phyloP scores from a whole-genome alignment of 1,140 invertebrate genomes.

The Drosophila busckii region DNA sequence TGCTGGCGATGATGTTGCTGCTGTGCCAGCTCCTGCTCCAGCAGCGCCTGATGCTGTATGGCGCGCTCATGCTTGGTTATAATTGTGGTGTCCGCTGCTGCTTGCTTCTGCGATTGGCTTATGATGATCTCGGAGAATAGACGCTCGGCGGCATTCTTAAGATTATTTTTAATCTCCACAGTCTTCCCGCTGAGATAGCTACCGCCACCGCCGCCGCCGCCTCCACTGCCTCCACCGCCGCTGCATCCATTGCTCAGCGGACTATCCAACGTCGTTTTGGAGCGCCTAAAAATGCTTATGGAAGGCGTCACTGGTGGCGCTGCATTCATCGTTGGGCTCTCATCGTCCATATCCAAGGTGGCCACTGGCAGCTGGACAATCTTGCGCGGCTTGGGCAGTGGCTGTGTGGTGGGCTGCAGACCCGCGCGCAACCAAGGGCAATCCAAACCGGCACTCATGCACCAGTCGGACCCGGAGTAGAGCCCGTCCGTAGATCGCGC shows the following conservation, averaged over 20 bases:
- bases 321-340: constrained; percentile 15
- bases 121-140: constrained; percentile 77
- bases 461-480: too few relatives aligned
- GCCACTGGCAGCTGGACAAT: constrained; percentile 71
- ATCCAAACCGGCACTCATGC: too few relatives aligned
- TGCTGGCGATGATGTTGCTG: constrained; percentile 41
- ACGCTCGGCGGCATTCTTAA: constrained; percentile 76
- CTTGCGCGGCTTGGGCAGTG: constrained; percentile 63
- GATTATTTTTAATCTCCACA: constrained; percentile 72
- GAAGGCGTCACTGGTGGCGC: constrained; percentile 27
- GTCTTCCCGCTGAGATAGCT: constrained; percentile 57
- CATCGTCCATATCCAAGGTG: constrained; percentile 65
- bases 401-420: constrained; percentile 54
- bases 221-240: constrained; percentile 11
- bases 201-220: background rate
- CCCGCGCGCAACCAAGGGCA: constrained; percentile 66
- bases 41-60: constrained; percentile 58
- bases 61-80: constrained; percentile 73
- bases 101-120: constrained; percentile 62
- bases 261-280: constrained; percentile 69
- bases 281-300: constrained; percentile 61
- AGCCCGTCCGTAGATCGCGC: too few relatives aligned
- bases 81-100: constrained; percentile 44
- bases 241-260: constrained; percentile 23
- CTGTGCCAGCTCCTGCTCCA: constrained; percentile 55